Percentiles rank a stretch among this genome's conserved stretches.
phyloP scores from a whole-genome alignment of 2,797 vertebrate genomes.

The Argya squamiceps region DNA sequence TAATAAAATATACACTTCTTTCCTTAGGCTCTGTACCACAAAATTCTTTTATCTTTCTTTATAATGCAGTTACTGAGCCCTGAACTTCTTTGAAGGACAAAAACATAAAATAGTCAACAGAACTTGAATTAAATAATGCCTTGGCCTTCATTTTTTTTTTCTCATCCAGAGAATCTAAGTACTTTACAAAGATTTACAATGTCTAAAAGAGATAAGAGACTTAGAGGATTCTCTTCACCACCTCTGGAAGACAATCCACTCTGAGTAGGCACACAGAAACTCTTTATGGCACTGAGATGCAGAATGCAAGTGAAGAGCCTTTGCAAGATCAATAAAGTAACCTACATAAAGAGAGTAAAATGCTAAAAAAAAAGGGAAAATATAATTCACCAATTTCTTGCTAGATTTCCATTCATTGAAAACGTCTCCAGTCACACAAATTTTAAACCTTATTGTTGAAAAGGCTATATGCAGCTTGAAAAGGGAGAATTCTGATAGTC shows the following conservation, averaged over 20 bases:
- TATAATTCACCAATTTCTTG: neutral
- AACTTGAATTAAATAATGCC: constrained; percentile 24
- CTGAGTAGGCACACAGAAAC: neutral
- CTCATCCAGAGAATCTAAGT: neutral
- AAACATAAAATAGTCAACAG: neutral
- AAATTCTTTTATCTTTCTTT: constrained; percentile 39
- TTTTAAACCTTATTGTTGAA: neutral
- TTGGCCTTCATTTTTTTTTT: constrained; percentile 1
- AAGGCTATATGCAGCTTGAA: neutral
- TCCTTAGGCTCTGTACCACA: neutral
- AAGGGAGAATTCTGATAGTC: neutral
- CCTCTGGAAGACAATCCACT: neutral
- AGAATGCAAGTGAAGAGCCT: neutral
- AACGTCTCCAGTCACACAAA: neutral
- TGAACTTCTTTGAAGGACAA: constrained; percentile 33
- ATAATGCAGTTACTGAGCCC: neutral
- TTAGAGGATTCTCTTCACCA: neutral
- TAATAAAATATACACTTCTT: constrained; percentile 29
- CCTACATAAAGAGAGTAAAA: neutral
- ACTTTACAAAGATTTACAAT: constrained; percentile 20
- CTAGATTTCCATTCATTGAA: neutral
- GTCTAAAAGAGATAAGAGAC: neutral
- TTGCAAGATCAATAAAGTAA: neutral
- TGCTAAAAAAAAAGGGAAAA: neutral
- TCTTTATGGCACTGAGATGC: neutral